phyloP scores from a whole-genome alignment of 1,140 invertebrate genomes.

The Battus philenor region DNA sequence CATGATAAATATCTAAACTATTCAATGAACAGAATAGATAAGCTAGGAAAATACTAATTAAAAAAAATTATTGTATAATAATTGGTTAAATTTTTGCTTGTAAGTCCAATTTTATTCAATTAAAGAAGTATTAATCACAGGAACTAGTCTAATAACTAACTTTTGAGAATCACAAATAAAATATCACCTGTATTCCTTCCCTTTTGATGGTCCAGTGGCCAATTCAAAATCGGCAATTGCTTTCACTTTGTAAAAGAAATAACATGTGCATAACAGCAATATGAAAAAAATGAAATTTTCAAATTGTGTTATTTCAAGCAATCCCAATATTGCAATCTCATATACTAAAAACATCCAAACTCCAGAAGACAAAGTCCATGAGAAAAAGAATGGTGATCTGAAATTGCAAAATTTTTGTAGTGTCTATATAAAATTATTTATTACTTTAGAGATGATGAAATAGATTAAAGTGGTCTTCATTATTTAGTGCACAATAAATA shows the following conservation, averaged over 20 bases:
- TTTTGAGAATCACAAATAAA: too few species aligned
- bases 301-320: slow-evolving; percentile 80
- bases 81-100: too few species aligned
- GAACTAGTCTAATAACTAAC: too few species aligned
- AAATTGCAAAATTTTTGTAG: slow-evolving; percentile 29
- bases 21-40: too few species aligned
- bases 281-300: slow-evolving; percentile 81
- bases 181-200: slow-evolving; percentile 60
- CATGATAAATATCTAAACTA: too few species aligned
- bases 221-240: slow-evolving; percentile 65
- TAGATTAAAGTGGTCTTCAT: too few species aligned
- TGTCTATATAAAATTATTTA: slow-evolving; percentile 1
- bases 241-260: slow-evolving; percentile 78
- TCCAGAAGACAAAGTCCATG: slow-evolving; percentile 81
- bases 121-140: too few species aligned
- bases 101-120: too few species aligned
- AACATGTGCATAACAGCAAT: slow-evolving; percentile 75
- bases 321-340: slow-evolving; percentile 78
- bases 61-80: too few species aligned
- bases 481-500: too few species aligned
- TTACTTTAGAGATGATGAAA: too few species aligned
- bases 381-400: slow-evolving; percentile 81
- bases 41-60: too few species aligned
- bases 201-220: slow-evolving; percentile 44
- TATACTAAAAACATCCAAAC: slow-evolving; percentile 80